Evolutionary conservation across 2,113 vertebrate species (phyloP), one percentile per base, ranked within the genome.

Genomic region (Rhipidura dahli): DNA sequence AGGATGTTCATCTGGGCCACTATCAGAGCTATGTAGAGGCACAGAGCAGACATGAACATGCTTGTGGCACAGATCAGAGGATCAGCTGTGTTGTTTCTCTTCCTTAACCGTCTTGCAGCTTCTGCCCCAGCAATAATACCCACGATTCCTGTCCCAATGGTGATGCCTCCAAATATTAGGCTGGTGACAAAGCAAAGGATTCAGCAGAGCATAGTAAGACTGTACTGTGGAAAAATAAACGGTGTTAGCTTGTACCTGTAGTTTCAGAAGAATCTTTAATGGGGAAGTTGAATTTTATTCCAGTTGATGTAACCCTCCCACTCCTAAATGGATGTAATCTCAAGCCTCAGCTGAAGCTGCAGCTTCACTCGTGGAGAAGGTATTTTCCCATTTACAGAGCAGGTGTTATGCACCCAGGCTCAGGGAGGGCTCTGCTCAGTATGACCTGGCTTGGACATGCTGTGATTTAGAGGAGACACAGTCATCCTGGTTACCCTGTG

Each of bases 41-140:
- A 99, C 21, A 98, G 97, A 9, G 98, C 94, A 3, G 98, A 98
- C 20, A 96, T 75, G 8, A 99, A 97, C 98, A 99, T 98, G 80
- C 99, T 99, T n/a, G 94, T 93, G 5, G 98, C 98, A 27, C 99
- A 99, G 97, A 99, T 98, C 89, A 99, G 92, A 11, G 99, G 99
- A 92, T 99, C 99, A 4, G 97, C 98, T 72, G 97, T 98, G 7
- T 97, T 88, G 56, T 98, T 97, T 54, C 92, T 97, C 90, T 98
- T 98, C 92, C 98, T 98, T 35, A 98, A 98, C 64, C 79, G 94
- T 92, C 97, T 97, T 8, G 99, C 98, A 10, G 97, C 94, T 88
- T 54, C 85, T 28, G 98, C 98, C 44, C 99, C 99, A 14, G 98
- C 45, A 64, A 97, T 56, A 20, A 99, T 98, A 39, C 99, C 99